Conservation (phyloP, 2,797 vertebrate species). For the Propithecus deckenii region DNA sequence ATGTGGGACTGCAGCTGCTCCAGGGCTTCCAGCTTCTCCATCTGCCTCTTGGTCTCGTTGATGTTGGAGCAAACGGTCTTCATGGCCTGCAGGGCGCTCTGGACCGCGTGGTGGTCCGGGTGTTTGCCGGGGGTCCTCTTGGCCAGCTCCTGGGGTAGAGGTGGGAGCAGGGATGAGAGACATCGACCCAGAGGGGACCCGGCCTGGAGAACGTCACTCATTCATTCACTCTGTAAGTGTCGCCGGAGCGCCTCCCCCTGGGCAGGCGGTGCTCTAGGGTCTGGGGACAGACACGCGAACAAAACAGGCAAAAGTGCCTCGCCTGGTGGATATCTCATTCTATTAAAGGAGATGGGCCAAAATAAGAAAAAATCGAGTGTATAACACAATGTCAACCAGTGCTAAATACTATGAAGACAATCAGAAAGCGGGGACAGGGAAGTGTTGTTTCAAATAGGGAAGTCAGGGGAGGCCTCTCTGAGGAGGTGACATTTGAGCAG, state of each 20-base stretch:
- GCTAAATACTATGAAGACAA: background rate
- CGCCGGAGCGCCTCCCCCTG: background rate
- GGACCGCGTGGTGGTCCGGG: constrained; percentile 93
- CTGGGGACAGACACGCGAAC: background rate
- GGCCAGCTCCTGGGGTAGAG: constrained; percentile 90
- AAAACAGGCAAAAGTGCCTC: background rate
- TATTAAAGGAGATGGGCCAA: background rate
- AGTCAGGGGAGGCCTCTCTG: background rate
- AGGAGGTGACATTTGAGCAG: background rate
- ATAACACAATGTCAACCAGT: fast-evolving
- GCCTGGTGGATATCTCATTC: background rate
- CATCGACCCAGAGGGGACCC: background rate
- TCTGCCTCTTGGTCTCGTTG: constrained; percentile 99
- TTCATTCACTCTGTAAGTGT: background rate
- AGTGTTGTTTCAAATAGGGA: background rate
- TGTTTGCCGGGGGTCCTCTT: constrained; percentile 98
- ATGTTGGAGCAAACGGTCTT: constrained; percentile 99
- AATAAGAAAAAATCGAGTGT: background rate
- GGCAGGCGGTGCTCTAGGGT: background rate
- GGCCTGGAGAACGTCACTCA: background rate
- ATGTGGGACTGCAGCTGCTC: constrained; percentile 99
- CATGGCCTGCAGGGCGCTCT: constrained; percentile 97
- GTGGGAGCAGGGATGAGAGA: background rate
- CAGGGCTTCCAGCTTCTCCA: constrained; percentile 99
- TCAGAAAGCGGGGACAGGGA: too few relatives aligned